Evolutionary conservation across 2,888 invertebrate species (phyloP).

Genomic region (Colletes collaris): DNA sequence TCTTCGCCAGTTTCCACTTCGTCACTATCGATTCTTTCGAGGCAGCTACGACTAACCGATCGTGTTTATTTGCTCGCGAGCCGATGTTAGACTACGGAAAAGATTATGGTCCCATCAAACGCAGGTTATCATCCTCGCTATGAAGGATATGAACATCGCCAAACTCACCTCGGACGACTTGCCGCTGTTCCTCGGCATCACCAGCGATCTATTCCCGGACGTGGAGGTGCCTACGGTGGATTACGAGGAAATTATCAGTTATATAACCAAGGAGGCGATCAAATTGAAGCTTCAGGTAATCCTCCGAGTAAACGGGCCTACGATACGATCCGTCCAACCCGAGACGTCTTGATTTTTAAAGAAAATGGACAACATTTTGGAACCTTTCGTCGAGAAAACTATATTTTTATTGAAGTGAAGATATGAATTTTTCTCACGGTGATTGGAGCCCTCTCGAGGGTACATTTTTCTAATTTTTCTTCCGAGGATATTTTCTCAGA

Average conservation of each 20-base stretch:
- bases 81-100: no score
- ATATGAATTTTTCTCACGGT: no score
- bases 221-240: conserved; percentile 90
- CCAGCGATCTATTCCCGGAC: conserved; percentile 94
- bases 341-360: conserved; percentile 26
- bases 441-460: no score
- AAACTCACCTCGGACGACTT: conserved; percentile 93
- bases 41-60: not conserved
- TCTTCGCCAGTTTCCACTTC: no score
- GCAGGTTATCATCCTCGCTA: conserved; percentile 90
- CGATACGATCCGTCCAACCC: not conserved
- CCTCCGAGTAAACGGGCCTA: conserved; percentile 1
- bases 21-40: no score
- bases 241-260: conserved; percentile 87
- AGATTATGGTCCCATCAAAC: not conserved
- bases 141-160: conserved; percentile 96
- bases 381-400: no score
- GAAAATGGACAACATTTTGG: no score
- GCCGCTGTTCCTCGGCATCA: conserved; percentile 93
- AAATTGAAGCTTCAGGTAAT: conserved; percentile 87
- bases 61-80: no score
- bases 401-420: no score
- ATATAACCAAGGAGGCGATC: conserved; percentile 86
- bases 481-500: no score
- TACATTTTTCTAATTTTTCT: no score